phyloP scores from a whole-genome alignment of 2,888 invertebrate genomes.

The Clitarchus hookeri region DNA sequence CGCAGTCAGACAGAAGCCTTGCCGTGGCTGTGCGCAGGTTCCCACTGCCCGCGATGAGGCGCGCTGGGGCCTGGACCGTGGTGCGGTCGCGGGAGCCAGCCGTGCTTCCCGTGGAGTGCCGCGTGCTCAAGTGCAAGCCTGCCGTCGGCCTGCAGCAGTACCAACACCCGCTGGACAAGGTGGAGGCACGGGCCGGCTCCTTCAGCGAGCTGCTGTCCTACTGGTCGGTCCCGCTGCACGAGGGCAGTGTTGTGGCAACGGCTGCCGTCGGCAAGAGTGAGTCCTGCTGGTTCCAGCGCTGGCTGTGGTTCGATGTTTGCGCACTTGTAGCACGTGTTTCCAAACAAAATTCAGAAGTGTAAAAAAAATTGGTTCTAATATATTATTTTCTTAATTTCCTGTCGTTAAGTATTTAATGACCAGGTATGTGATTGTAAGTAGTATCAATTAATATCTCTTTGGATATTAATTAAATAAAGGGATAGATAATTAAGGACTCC shows the following conservation, averaged over 20 bases:
- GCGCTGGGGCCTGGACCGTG: constrained; percentile 50
- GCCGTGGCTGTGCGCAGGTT: constrained; percentile 46
- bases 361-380: too few relatives aligned
- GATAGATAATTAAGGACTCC: too few relatives aligned
- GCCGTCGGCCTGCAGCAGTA: constrained; percentile 41
- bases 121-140: constrained; percentile 49
- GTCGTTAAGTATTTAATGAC: too few relatives aligned
- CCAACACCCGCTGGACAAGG: constrained; percentile 52
- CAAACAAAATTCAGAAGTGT: too few relatives aligned
- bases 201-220: constrained; percentile 61
- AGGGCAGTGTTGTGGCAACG: constrained; percentile 57
- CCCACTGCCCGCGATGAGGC: constrained; percentile 49
- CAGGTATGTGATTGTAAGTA: too few relatives aligned
- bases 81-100: constrained; percentile 28
- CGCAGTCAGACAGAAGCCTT: too few relatives aligned
- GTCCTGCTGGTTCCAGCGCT: not conserved
- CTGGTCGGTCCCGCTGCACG: constrained; percentile 60
- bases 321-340: too few relatives aligned
- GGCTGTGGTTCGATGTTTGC: too few relatives aligned
- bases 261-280: constrained; percentile 55
- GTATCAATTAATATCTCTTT: too few relatives aligned
- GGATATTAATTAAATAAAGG: too few relatives aligned
- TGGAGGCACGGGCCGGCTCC: constrained; percentile 57
- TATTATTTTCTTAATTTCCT: too few relatives aligned
- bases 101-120: constrained; percentile 50